Conservation (phyloP, 2,888 invertebrate genomes). For the Cheilosia impressa region DNA sequence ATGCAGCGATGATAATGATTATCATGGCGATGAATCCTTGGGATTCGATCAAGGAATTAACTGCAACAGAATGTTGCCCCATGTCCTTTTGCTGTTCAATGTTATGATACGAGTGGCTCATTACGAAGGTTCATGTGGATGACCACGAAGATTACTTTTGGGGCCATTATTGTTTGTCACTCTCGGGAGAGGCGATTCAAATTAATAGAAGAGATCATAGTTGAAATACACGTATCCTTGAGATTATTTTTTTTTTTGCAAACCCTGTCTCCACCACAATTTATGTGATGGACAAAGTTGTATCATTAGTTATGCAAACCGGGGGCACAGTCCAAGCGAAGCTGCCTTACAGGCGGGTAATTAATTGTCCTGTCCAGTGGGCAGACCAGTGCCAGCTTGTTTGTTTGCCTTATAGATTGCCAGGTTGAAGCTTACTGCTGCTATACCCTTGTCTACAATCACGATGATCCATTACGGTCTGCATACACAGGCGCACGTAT, state of each 20-base stretch:
- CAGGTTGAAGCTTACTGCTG: constrained; percentile 66
- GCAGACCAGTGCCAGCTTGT: constrained; percentile 70
- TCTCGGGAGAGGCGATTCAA: constrained; percentile 63
- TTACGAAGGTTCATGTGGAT: constrained; percentile 63
- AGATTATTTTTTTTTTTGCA: constrained; percentile 28
- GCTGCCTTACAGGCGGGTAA: constrained; percentile 68
- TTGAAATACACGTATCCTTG: constrained; percentile 42
- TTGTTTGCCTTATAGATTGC: constrained; percentile 72
- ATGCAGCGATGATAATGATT: constrained; percentile 77
- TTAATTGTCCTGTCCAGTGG: constrained; percentile 74
- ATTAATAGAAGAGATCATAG: constrained; percentile 69
- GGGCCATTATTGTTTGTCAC: constrained; percentile 74
- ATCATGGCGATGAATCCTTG: constrained; percentile 79
- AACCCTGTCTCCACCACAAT: constrained; percentile 79
- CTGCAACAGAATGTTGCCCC: constrained; percentile 72
- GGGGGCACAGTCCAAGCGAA: constrained; percentile 35
- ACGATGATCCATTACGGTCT: constrained; percentile 71
- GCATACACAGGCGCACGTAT: constrained; percentile 21
- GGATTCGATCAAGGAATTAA: constrained; percentile 78
- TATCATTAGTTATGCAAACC: constrained; percentile 74
- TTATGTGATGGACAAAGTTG: constrained; percentile 83
- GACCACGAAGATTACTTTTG: constrained; percentile 71
- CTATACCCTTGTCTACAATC: constrained; percentile 69
- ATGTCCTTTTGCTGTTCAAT: constrained; percentile 60
- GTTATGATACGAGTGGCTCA: constrained; percentile 71